Evolutionary conservation across 2,797 vertebrate species (phyloP).

Genomic region (Phylloscopus collybita): DNA sequence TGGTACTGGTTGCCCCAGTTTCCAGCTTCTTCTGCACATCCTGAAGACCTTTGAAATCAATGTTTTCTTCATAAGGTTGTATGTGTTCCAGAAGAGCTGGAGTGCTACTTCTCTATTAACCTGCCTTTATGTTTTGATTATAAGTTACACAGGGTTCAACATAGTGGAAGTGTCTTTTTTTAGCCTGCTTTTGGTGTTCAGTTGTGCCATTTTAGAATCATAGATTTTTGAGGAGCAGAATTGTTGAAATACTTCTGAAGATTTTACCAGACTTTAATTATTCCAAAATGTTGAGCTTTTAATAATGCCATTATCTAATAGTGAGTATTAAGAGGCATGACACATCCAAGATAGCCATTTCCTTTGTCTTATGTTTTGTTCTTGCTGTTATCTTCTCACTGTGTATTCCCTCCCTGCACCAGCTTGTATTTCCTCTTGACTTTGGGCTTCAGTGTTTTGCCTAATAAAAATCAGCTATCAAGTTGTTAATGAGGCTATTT

Average conservation of each 20-base stretch:
- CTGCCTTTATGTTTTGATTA: neutral
- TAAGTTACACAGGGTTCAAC: neutral
- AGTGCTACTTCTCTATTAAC: neutral
- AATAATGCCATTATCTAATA: neutral
- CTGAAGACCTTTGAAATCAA: neutral
- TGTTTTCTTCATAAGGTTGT: neutral
- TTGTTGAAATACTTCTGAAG: neutral
- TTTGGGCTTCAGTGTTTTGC: conserved; percentile 12
- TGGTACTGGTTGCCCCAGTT: neutral
- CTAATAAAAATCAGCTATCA: conserved; percentile 50
- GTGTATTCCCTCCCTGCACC: neutral
- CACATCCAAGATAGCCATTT: neutral
- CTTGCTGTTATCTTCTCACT: neutral
- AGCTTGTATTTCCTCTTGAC: conserved; percentile 6
- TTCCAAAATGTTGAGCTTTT: neutral
- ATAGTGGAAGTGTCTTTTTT: neutral
- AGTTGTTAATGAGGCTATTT: conserved; percentile 60
- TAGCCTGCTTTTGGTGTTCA: neutral
- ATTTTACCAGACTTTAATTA: neutral
- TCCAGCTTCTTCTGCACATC: neutral
- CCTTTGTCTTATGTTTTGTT: neutral
- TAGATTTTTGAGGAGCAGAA: neutral
- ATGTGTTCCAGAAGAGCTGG: neutral
- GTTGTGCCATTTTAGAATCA: neutral
- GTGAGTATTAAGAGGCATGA: neutral